These are phyloP conservation scores for Stigmatopora nigra DNA, from an alignment of 2,113 vertebrate genomes.

Conservation along the genomic window DNA sequence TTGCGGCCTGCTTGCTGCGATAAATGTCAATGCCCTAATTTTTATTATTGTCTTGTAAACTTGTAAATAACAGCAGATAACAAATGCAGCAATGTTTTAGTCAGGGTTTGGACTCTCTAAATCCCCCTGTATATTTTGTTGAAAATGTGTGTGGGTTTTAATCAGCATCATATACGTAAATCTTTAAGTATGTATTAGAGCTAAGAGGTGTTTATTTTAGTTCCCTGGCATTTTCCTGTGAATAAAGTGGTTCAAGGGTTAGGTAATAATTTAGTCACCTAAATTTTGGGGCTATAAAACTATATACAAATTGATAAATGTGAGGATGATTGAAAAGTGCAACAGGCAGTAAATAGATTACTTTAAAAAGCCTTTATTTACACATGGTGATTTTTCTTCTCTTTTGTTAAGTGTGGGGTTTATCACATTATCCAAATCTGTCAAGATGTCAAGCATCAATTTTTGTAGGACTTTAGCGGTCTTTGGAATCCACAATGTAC, in stretches of 20 bases:
- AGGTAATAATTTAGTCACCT: no score
- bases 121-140: constrained; percentile 1
- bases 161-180: constrained; percentile 34
- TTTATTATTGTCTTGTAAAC: constrained; percentile 34
- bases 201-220: constrained; percentile 30
- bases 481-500: constrained; percentile 21
- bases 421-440: no score
- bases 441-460: no score
- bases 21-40: constrained; percentile 51
- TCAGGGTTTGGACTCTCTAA: constrained; percentile 10
- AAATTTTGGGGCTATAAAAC: no score
- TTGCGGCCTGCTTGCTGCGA: constrained; percentile 40
- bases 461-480: background rate
- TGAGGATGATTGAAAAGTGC: no score
- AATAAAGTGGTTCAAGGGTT: constrained; percentile 9
- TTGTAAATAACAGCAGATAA: constrained; percentile 35
- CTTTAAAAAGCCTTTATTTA: no score
- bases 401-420: no score
- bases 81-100: constrained; percentile 28
- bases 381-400: no score
- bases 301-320: no score
- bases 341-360: no score
- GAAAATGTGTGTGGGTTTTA: constrained; percentile 34
- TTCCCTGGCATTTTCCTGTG: constrained; percentile 17
- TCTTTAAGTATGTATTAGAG: constrained; percentile 40